Evolutionary conservation across 1,140 invertebrate genomes (phyloP).

Genomic region (Drosophila gunungcola): DNA sequence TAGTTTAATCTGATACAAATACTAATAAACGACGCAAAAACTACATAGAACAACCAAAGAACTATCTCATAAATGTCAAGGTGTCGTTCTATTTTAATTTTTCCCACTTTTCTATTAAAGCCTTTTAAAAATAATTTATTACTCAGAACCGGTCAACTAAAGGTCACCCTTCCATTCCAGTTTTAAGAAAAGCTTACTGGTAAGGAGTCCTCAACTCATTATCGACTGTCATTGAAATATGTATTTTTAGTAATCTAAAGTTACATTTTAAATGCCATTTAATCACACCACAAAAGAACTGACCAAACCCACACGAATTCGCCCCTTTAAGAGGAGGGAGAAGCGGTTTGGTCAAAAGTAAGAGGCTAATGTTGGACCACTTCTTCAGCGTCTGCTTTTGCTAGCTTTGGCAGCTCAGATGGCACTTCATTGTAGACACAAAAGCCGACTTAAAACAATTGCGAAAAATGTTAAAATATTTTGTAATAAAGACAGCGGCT

Average conservation of each 20-base stretch:
- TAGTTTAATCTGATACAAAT: too few species aligned
- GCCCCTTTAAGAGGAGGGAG: background rate
- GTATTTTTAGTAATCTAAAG: slow-evolving; percentile 72
- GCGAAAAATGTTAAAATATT: slow-evolving; percentile 82
- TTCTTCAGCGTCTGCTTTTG: slow-evolving; percentile 36
- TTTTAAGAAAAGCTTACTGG: slow-evolving; percentile 13
- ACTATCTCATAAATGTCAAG: background rate
- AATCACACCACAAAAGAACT: slow-evolving; percentile 82
- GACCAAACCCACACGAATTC: slow-evolving; percentile 29
- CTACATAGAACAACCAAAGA: too few species aligned
- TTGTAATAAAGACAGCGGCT: slow-evolving; percentile 72
- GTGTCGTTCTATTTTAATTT: too few species aligned
- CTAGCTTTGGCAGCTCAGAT: slow-evolving; percentile 65
- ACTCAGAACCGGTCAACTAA: background rate
- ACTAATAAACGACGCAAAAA: too few species aligned
- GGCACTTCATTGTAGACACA: slow-evolving; percentile 79
- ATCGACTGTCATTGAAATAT: slow-evolving; percentile 21
- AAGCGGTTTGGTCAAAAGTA: slow-evolving; percentile 48
- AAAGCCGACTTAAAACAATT: slow-evolving; percentile 81
- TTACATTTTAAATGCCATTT: slow-evolving; percentile 77
- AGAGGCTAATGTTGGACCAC: slow-evolving; percentile 43
- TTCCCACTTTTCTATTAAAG: background rate
- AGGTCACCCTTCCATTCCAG: slow-evolving; percentile 7
- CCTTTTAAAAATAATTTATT: background rate
- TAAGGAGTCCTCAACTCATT: slow-evolving; percentile 35